Evolutionary conservation across 2,888 invertebrate genomes (phyloP).

Genomic region (Oligia strigilis): DNA sequence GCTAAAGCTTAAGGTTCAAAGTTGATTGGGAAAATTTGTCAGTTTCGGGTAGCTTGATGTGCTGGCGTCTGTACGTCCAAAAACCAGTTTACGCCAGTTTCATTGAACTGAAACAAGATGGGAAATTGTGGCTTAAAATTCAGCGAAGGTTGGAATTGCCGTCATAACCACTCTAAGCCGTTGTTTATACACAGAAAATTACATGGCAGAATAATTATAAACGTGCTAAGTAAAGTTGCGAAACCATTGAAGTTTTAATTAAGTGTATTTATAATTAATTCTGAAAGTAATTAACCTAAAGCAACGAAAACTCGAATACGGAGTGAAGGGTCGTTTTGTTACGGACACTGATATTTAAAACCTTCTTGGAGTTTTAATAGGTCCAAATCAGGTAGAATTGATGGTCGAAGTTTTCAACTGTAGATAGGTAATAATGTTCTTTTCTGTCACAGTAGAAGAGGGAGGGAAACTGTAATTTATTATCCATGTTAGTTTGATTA

Average conservation of each 20-base stretch:
- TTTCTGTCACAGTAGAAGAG: not conserved
- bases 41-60: too few relatives aligned
- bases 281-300: conserved; percentile 54
- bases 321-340: conserved; percentile 10
- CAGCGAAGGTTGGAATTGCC: not conserved
- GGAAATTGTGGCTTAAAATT: not conserved
- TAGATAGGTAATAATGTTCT: not conserved
- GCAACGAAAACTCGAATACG: conserved; percentile 45
- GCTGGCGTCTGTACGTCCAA: not conserved
- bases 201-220: conserved; percentile 44
- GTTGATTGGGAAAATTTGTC: too few relatives aligned
- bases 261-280: conserved; percentile 56
- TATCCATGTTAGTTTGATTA: not conserved
- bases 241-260: conserved; percentile 61
- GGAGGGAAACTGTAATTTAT: not conserved
- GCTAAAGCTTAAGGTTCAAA: too few relatives aligned
- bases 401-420: not conserved
- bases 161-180: not conserved
- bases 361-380: not conserved
- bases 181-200: conserved; percentile 44
- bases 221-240: conserved; percentile 25
- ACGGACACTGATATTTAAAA: conserved; percentile 21
- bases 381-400: conserved; percentile 4
- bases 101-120: not conserved
- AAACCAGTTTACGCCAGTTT: not conserved